Base-by-base conservation (phyloP, 2,888 invertebrate species). In the Drosophila anomelani region DNA sequence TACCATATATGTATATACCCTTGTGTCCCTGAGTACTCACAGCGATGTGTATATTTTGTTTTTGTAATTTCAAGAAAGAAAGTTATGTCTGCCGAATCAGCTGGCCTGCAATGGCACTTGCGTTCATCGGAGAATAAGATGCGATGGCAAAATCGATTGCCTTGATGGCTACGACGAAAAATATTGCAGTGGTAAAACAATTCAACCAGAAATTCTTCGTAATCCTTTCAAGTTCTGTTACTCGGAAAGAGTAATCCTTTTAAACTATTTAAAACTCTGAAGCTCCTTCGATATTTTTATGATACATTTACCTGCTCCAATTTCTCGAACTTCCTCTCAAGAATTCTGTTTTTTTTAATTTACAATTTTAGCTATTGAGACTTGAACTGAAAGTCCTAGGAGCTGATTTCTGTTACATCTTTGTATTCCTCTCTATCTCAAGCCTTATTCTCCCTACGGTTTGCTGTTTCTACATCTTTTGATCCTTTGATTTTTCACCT, bases 61-160 rank as follows among this genome's bases (percentile, higher is more conserved):
- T 61, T 36, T 60, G 57, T 66, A 34, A 66, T 72, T 63, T 61
- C 66, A 76, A 74, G 86, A 60, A 82, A 76, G 29, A 44, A 23
- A 23, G 9, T 9, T n/a, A 32, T 83, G 82, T 62, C 63, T 63
- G 44, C 39, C 41, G 15, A 13, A 68, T 64, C 47, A 53, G 15
- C 41, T 81, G 20, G 43, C 56, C 85, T 73, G 93, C 80, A 89
- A 93, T 79, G 93, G 93, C 36, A 93, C 93, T 71, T 95, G 95
- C 85, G 91, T 94, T 67, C 88, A 92, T 61, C 87, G 80, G 69
- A 81, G 84, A 32, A 90, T 91, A 26, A 90, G 90, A 13, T 96
- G 96, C 91, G 95, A 96, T 91, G 93, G 93, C 32, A 91, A 93
- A 47, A 62, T 83, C 3, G 95, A 95, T 87, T 95, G 95, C 81